Evolutionary conservation across 2,888 invertebrate genomes (phyloP), one percentile per base, ranked within the genome.

Genomic region (Arctia plantaginis): DNA sequence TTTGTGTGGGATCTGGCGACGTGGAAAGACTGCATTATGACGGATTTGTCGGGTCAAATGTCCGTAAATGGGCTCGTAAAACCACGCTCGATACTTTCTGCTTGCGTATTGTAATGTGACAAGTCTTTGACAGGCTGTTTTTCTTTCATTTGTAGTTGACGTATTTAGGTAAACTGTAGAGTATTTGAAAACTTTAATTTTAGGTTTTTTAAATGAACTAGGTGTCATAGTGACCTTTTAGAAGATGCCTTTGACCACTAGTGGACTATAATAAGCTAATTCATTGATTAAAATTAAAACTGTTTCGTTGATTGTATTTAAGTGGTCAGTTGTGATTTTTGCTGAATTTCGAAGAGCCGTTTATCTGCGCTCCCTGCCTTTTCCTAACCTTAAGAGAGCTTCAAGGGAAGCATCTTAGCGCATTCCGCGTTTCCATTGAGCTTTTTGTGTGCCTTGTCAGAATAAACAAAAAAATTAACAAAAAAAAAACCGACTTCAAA

Each of bases 21-120:
- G 83, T 81, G 82, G 62, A 62, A 51, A 8, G 76, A 79, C 75
- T 76, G 72, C 68, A 72, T 62, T 27, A 73, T 65, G 30, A 35
- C 71, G 30, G 51, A 41, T 62, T 69, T 69, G 55, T 69, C 39
- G 64, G 64, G 73, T 65, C 68, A 73, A 62, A 62, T 35, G 47
- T 33, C 35, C 44, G 7, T 41, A 33, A 68, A 69, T 51, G 35
- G 30, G 47, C 39, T 64, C 64, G 69, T 68, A 69, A 73, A 73
- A 64, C 64, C n/a, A 41, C 35, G 69, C 39, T 64, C 69, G 64
- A 73, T 73, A 73, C 64, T 51, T 68, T 62, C 59, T 64, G 68
- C 67, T 44, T 8, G 44, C 27, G 44, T 72, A 44, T 59, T 67
- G 66, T 59, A 27, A 33, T 23, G 39, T 72, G 66, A 59, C 55